These are phyloP conservation scores for Allygus modestus DNA, from an alignment of 2,888 invertebrate species.

Conservation along the genomic window DNA sequence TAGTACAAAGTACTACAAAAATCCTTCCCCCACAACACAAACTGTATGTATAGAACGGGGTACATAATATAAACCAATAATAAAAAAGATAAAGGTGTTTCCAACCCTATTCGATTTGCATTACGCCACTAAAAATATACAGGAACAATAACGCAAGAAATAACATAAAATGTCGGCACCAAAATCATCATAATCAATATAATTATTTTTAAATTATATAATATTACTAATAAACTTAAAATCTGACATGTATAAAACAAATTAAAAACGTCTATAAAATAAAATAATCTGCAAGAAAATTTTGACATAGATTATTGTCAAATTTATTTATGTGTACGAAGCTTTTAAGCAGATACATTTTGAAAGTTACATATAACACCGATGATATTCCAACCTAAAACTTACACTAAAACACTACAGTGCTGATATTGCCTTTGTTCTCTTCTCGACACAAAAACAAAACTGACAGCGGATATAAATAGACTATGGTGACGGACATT, in stretches of 20 bases:
- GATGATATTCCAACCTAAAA: constrained; percentile 22
- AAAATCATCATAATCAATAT: background rate
- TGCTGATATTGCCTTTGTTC: constrained; percentile 31
- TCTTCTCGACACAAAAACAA: constrained; percentile 15
- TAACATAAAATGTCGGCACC: background rate
- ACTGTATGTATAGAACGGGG: background rate
- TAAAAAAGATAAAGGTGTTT: background rate
- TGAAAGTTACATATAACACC: constrained; percentile 27
- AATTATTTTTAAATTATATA: background rate
- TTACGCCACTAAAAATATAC: background rate
- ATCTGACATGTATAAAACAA: constrained; percentile 6
- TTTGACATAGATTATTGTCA: constrained; percentile 16
- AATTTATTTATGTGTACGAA: background rate
- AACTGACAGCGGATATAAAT: constrained; percentile 3
- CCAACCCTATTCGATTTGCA: background rate
- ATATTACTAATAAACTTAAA: background rate
- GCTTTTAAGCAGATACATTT: constrained; percentile 26
- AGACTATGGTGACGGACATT: background rate
- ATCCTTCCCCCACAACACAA: background rate
- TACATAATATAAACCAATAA: background rate
- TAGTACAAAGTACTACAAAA: background rate
- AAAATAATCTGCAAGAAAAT: background rate
- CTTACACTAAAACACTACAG: constrained; percentile 35
- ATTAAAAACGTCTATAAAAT: background rate
- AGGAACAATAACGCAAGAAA: background rate